phyloP scores from a whole-genome alignment of 1,140 invertebrate genomes.

The Paracyclopina nana region DNA sequence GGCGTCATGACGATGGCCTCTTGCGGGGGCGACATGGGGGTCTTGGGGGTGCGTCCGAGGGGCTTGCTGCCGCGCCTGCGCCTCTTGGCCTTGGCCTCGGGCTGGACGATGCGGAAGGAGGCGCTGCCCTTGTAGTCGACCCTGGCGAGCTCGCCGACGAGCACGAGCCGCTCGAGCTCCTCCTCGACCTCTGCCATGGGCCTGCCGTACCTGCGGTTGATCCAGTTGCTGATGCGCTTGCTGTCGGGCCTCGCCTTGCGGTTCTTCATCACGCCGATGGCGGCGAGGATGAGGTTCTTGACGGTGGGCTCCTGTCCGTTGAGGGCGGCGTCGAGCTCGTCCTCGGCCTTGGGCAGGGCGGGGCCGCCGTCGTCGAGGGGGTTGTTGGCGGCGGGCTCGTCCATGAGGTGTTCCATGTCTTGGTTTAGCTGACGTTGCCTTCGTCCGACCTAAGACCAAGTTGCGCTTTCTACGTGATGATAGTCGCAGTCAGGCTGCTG shows the following conservation, averaged over 20 bases:
- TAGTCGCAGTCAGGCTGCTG: too few species aligned
- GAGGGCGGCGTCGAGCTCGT: not conserved
- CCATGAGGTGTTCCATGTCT: too few species aligned
- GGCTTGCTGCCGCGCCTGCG: too few species aligned
- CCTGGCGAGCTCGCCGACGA: not conserved
- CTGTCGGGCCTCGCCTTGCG: slow-evolving; percentile 14
- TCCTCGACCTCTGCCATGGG: not conserved
- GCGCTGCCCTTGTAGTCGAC: slow-evolving; percentile 16
- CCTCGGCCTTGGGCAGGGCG: too few species aligned
- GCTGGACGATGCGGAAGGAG: slow-evolving; percentile 6
- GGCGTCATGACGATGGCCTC: too few species aligned
- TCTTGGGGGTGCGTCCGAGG: not conserved
- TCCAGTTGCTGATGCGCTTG: slow-evolving; percentile 16
- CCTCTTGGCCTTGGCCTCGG: not conserved
- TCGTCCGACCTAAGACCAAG: too few species aligned
- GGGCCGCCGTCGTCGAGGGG: too few species aligned
- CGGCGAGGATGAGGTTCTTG: slow-evolving; percentile 8
- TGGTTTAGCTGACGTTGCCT: too few species aligned
- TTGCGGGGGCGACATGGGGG: not conserved
- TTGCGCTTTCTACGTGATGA: too few species aligned
- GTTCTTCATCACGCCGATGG: slow-evolving; percentile 15
- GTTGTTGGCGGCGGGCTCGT: too few species aligned
- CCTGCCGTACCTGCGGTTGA: slow-evolving; percentile 9
- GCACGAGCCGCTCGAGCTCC: slow-evolving; percentile 1
- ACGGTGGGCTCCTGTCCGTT: slow-evolving; percentile 9